Base-by-base conservation (phyloP, 1,140 invertebrate genomes). In the Caenorhabditis tropicalis region DNA sequence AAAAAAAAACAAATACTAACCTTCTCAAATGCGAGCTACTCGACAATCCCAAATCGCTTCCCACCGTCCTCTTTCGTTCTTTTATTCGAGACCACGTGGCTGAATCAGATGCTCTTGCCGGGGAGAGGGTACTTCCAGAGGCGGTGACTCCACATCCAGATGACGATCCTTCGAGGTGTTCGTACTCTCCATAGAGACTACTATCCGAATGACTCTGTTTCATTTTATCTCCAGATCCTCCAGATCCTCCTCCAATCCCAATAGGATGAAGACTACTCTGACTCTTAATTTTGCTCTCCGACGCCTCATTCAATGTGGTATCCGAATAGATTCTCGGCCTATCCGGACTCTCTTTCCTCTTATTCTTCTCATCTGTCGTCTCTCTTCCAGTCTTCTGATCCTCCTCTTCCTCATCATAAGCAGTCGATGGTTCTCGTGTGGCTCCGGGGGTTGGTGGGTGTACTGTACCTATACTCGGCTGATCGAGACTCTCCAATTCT, bases 161-260 rank as follows among this genome's bases (percentile, higher is more conserved):
- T 24, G 53, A 56, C 1, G 53, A 51, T 21, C 81, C 81, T 82
- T 58, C 81, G 48, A 43, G 4, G 36, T 82, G 81, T 60, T 82
- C 81, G 31, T 58, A 82, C 12, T 48, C 39, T 0, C 70, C 83
- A 43, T 74, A 84, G 2, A 84, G 19, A 49, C 83, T 84, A 21
- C 83, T 84, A 65, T 84, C 83, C 70, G 83, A 84, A 21, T 84
- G 83, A 27, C 83, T 84, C 21, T 74, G 83, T 31, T 84, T 84
- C 31, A 84, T 84, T 24, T 84, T 74, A 4, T 74, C 60, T 6
- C 4, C 31, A n/a, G n/a, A n/a, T 29, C 60, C 24, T 19, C 12
- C 3, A 0, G 36, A 10, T 19, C n/a, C 58, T 27, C 31, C 24
- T 19, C n/a, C 15, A 74, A n/a, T n/a, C n/a, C 36, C 10, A 27